phyloP scores from a whole-genome alignment of 1,140 invertebrate species.

The Catajapyx aquilonaris region DNA sequence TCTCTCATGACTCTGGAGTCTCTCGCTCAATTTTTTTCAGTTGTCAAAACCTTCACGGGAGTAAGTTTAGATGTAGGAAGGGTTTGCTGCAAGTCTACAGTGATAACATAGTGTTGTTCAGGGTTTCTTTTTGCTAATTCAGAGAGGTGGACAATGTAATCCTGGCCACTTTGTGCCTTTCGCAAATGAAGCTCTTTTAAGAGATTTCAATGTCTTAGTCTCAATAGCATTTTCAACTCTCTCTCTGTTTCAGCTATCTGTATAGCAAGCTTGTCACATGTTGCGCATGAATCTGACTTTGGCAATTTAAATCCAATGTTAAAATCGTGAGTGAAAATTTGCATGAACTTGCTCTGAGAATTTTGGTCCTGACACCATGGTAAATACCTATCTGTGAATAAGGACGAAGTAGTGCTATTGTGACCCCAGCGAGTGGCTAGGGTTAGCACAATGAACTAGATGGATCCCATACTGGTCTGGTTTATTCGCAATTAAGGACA shows the following conservation, averaged over 20 bases:
- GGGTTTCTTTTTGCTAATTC: not conserved
- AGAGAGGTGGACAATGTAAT: not conserved
- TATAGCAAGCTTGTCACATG: constrained; percentile 1
- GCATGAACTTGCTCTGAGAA: not conserved
- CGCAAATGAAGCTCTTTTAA: not conserved
- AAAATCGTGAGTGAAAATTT: constrained; percentile 4
- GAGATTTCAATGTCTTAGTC: not conserved
- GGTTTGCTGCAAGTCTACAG: constrained; percentile 4
- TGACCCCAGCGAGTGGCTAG: no score
- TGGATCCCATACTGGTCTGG: no score
- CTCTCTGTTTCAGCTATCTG: not conserved
- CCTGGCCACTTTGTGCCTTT: not conserved
- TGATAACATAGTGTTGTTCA: constrained; percentile 1
- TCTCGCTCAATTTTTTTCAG: no score
- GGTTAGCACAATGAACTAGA: no score
- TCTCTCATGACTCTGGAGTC: no score
- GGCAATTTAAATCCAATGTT: constrained; percentile 4
- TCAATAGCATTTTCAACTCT: not conserved
- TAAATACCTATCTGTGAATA: no score
- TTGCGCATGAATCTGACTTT: constrained; percentile 3
- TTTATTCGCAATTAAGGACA: no score
- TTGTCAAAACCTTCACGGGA: no score
- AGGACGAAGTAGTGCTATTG: no score
- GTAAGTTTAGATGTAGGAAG: constrained; percentile 2
- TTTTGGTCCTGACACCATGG: no score